phyloP scores from a whole-genome alignment of 2,113 vertebrate species.

The Gymnogyps californianus region DNA sequence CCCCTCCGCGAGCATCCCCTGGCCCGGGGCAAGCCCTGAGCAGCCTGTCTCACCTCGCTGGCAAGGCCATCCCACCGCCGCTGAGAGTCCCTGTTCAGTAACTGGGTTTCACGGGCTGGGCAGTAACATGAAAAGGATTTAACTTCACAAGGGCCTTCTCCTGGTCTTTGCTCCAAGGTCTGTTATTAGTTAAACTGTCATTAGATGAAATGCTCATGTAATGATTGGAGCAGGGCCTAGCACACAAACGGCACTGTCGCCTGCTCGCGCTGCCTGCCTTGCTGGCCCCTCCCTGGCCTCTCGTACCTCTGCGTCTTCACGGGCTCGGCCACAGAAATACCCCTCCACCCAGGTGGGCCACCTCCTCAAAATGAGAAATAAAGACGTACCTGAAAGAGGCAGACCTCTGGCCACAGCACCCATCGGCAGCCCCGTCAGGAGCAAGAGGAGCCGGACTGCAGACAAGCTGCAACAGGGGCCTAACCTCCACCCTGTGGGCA shows the following conservation, averaged over 20 bases:
- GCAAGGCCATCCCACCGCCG: rapidly evolving
- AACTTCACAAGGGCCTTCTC: not conserved
- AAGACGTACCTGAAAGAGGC: not conserved
- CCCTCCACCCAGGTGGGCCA: not conserved
- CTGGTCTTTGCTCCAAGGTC: not conserved
- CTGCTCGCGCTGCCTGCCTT: rapidly evolving
- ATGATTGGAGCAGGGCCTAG: not conserved
- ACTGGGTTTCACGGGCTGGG: not conserved
- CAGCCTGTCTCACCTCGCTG: rapidly evolving
- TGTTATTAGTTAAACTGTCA: not conserved
- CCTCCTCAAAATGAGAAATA: not conserved
- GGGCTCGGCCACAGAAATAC: not conserved
- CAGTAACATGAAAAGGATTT: not conserved
- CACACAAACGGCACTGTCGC: rapidly evolving
- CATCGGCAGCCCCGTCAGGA: rapidly evolving
- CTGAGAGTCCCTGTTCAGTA: not conserved
- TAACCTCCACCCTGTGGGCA: not conserved
- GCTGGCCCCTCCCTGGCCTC: not conserved
- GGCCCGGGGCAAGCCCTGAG: not conserved
- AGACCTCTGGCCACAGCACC: rapidly evolving
- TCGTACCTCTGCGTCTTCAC: rapidly evolving
- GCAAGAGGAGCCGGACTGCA: not conserved
- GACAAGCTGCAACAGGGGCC: not conserved
- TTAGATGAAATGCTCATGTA: not conserved
- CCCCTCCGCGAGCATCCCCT: rapidly evolving